Evolutionary conservation across 2,888 invertebrate genomes (phyloP).

Genomic region (Heliconius aoede): DNA sequence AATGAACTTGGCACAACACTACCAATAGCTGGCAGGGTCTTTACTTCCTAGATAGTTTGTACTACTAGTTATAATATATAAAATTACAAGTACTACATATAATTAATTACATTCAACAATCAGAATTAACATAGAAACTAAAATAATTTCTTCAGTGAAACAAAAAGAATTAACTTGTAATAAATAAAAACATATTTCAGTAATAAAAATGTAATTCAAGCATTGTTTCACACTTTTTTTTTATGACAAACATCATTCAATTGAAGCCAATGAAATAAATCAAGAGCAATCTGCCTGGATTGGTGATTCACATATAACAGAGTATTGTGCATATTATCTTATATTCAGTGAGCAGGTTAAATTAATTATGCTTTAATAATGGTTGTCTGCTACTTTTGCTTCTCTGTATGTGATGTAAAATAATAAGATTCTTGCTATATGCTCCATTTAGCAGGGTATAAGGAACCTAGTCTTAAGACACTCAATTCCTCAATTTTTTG

Average conservation of each 20-base stretch:
- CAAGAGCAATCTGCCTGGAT: constrained; percentile 66
- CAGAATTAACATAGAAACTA: not conserved
- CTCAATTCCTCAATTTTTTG: too few relatives aligned
- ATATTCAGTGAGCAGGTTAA: constrained; percentile 54
- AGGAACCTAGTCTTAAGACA: not conserved
- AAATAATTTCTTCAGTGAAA: not conserved
- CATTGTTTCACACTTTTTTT: constrained; percentile 33
- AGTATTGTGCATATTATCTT: constrained; percentile 58
- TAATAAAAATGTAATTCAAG: constrained; percentile 30
- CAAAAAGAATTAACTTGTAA: not conserved
- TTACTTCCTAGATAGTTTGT: not conserved
- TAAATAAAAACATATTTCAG: not conserved
- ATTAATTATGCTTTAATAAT: constrained; percentile 48
- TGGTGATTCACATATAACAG: constrained; percentile 68
- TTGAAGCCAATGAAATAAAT: constrained; percentile 68
- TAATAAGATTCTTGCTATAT: not conserved
- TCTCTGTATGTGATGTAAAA: not conserved
- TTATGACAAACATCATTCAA: constrained; percentile 61
- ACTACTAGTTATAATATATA: not conserved
- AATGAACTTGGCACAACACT: constrained; percentile 17
- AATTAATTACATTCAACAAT: not conserved
- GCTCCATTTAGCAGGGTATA: not conserved
- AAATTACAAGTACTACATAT: not conserved
- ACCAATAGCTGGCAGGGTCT: constrained; percentile 1
- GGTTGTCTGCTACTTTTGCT: constrained; percentile 22